Evolutionary conservation across 1,140 invertebrate species (phyloP).

Genomic region (Trichonephila clavata): DNA sequence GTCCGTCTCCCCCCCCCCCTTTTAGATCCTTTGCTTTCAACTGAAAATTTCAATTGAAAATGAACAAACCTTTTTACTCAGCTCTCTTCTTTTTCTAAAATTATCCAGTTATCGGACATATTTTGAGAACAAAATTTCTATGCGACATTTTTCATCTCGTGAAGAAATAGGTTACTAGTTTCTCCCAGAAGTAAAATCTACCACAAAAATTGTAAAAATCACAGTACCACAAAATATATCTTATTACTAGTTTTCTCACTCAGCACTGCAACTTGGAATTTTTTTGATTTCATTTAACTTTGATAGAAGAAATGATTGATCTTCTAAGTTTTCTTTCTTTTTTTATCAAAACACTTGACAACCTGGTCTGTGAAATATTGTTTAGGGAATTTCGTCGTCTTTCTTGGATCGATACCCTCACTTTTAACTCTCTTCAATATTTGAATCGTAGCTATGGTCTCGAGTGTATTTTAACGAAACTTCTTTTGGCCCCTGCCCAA

Average conservation of each 20-base stretch:
- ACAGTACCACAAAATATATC: background rate
- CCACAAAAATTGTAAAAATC: background rate
- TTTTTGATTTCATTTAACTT: slow-evolving; percentile 6
- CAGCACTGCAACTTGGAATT: background rate
- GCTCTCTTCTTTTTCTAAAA: too few species aligned
- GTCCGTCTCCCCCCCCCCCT: too few species aligned
- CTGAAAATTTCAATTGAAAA: too few species aligned
- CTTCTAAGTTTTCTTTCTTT: background rate
- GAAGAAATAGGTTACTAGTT: too few species aligned
- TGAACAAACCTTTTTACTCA: too few species aligned
- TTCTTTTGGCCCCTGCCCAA: slow-evolving; percentile 16
- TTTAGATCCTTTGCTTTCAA: too few species aligned
- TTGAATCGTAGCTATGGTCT: background rate
- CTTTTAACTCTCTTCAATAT: slow-evolving; percentile 3
- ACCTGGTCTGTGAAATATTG: background rate
- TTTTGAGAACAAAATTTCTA: too few species aligned
- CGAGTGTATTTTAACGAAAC: background rate
- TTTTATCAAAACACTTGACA: background rate
- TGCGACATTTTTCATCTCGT: too few species aligned
- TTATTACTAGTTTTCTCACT: background rate
- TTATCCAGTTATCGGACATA: too few species aligned
- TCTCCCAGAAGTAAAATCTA: too few species aligned
- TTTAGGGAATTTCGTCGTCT: background rate
- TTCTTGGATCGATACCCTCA: background rate
- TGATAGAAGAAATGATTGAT: background rate